A percentile compares a stretch with the other conserved stretches of the same genome.
Evolutionary conservation across 2,113 vertebrate species (phyloP).

Genomic region (Lucifuga dentata): DNA sequence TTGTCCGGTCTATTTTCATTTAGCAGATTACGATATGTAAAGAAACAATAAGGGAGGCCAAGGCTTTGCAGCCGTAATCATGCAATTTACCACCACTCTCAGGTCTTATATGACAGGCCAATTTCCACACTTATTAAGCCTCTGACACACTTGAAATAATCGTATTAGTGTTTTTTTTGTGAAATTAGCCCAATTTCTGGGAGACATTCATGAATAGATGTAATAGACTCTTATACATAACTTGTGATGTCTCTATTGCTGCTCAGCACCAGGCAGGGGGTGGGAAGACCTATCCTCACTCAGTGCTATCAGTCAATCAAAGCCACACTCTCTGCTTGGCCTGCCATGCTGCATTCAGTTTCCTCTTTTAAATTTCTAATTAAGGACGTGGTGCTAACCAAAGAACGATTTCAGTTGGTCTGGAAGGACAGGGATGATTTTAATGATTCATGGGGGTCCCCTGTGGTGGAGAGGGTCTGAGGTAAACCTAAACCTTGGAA

Average conservation of each 20-base stretch:
- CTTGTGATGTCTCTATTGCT: constrained; percentile 78
- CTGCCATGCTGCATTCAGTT: constrained; percentile 15
- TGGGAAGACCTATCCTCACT: constrained; percentile 49
- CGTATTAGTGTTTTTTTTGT: constrained; percentile 84
- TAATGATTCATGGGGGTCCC: constrained; percentile 36
- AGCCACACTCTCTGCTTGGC: constrained; percentile 44
- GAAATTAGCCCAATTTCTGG: constrained; percentile 83
- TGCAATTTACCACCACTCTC: constrained; percentile 83
- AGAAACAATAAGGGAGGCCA: constrained; percentile 83
- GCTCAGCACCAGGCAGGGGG: constrained; percentile 65
- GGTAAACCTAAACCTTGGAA: constrained; percentile 45
- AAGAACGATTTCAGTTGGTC: constrained; percentile 37
- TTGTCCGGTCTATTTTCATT: constrained; percentile 79
- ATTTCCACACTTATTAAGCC: constrained; percentile 90
- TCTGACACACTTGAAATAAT: constrained; percentile 88
- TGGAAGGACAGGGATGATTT: constrained; percentile 57
- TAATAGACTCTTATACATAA: constrained; percentile 69
- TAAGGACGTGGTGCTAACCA: constrained; percentile 41
- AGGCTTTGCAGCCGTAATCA: constrained; percentile 82
- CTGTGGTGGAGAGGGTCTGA: constrained; percentile 39
- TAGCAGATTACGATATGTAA: constrained; percentile 85
- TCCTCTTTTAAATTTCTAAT: constrained; percentile 41
- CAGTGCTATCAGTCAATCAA: constrained; percentile 62
- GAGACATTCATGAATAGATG: constrained; percentile 65
- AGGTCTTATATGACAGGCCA: constrained; percentile 86